Base-by-base conservation (phyloP, 2,113 vertebrate species). In the Gymnogyps californianus region DNA sequence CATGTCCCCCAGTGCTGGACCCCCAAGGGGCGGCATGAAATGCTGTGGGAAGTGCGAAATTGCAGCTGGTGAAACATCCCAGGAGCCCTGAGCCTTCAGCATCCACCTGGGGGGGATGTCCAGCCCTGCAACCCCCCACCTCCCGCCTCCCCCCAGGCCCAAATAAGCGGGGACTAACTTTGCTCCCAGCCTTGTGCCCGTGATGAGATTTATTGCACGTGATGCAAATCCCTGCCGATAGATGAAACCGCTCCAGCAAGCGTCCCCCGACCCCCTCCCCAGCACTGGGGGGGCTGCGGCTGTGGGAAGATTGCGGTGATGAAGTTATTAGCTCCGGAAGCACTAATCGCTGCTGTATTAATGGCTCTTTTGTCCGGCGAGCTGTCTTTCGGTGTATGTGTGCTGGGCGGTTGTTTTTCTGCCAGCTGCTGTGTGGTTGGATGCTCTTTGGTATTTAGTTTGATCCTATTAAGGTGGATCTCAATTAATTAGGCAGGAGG, bases 391-490 rank as follows among this genome's bases (percentile, higher is more conserved):
- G 13, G 72, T 20, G 61, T 54, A 9, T 59, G 69, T 87, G 77
- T 16, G 7, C 83, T 0, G n/a, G 79, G 94, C 1, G 49, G 52
- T 40, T 95, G 77, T 93, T 97, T 94, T 94, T 51, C 21, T 92
- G 80, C 95, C 96, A 93, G 90, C 90, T 91, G 90, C 94, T n/a
- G 75, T 90, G 96, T 57, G 78, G 49, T 94, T 91, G 94, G 94
- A 91, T 94, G 92, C 90, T 94, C 94, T 84, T 82, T 61, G 83
- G 83, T 95, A 83, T 93, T 97, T 96, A 85, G 90, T 83, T 93
- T 96, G 92, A 97, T 95, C 94, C 94, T 90, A 87, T 96, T 95
- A 97, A 96, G 96, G 97, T 97, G 93, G 96, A 96, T 95, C 92
- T 95, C 93, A 96, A 95, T 97, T 96, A 97, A 97, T 97, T 96